Conservation (phyloP, 2,797 vertebrate species). For the Cryptoblepharus egeriae region DNA sequence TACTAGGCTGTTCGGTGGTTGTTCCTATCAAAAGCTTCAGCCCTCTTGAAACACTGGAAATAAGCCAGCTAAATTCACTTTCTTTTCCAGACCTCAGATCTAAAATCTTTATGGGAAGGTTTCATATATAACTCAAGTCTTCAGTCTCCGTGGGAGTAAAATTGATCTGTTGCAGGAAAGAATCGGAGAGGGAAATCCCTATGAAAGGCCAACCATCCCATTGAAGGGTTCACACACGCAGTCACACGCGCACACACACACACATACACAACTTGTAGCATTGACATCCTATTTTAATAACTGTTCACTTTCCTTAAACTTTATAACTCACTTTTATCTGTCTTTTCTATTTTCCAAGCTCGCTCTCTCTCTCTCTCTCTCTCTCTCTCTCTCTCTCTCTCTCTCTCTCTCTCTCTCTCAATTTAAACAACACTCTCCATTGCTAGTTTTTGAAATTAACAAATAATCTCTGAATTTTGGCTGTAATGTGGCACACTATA, state of each 20-base stretch:
- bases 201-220: not conserved
- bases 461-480: not conserved
- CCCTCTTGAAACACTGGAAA: conserved; percentile 53
- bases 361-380: no score
- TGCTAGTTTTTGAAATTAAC: not conserved
- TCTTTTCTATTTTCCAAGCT: conserved; percentile 11
- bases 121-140: conserved; percentile 59
- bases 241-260: no score
- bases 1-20: conserved; percentile 40
- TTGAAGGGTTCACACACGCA: no score
- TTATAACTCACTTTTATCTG: conserved; percentile 12
- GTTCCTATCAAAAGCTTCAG: conserved; percentile 58
- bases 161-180: conserved; percentile 40
- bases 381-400: no score
- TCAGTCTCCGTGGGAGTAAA: conserved; percentile 31
- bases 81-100: conserved; percentile 51
- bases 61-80: conserved; percentile 56
- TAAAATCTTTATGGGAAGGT: conserved; percentile 55
- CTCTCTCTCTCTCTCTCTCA: no score
- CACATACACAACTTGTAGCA: not conserved
- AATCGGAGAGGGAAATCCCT: conserved; percentile 12
- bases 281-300: not conserved
- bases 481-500: not conserved
- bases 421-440: not conserved
- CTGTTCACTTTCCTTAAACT: not conserved